Percentiles rank a stretch among this genome's conserved stretches.
These are phyloP conservation scores for Ostrea denselamellosa DNA, from an alignment of 1,140 invertebrate species.

Conservation along the genomic window DNA sequence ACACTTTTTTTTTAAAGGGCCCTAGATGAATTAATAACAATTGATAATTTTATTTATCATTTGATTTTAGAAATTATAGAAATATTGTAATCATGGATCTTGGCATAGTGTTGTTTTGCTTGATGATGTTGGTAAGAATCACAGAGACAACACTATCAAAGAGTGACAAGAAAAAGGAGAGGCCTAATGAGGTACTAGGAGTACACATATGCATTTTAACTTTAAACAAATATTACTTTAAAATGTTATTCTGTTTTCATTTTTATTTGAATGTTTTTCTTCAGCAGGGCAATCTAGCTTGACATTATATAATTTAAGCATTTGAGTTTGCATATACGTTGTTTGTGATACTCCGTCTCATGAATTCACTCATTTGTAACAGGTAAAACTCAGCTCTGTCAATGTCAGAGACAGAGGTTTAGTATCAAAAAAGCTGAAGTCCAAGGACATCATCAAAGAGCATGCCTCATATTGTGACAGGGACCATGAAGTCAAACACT, in stretches of 20 bases:
- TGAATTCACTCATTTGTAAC: neutral
- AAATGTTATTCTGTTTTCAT: neutral
- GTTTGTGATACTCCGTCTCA: neutral
- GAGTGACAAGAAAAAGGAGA: constrained; percentile 38
- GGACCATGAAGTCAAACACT: constrained; percentile 84
- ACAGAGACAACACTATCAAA: constrained; percentile 10
- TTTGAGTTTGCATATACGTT: too few species aligned
- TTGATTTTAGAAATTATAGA: too few species aligned
- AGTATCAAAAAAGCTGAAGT: constrained; percentile 83
- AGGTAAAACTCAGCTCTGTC: constrained; percentile 62
- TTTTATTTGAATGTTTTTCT: neutral
- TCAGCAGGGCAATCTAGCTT: too few species aligned
- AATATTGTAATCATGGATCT: neutral
- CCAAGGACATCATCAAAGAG: constrained; percentile 87
- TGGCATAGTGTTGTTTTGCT: neutral
- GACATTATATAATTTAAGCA: too few species aligned
- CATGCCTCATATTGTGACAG: constrained; percentile 85
- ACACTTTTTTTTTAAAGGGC: too few species aligned
- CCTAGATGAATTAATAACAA: too few species aligned
- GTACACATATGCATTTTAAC: neutral
- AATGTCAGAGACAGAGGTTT: constrained; percentile 86
- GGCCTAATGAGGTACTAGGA: neutral
- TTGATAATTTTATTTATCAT: too few species aligned
- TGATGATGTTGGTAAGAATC: neutral
- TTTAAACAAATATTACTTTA: neutral